phyloP scores from a whole-genome alignment of 1,140 invertebrate genomes.

The Myzus persicae region DNA sequence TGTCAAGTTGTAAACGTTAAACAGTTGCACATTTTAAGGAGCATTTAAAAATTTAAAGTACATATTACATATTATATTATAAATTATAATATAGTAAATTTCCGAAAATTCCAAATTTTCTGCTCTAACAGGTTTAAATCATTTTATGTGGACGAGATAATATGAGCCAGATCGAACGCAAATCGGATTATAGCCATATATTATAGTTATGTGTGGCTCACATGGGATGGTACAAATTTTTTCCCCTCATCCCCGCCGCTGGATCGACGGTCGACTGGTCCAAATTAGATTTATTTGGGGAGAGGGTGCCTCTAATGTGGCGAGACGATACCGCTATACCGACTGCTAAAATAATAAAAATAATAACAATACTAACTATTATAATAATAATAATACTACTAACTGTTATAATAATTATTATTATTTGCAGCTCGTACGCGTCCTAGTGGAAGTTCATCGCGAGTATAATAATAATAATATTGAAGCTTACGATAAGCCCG shows the following conservation, averaged over 20 bases:
- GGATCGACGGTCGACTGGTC: not conserved
- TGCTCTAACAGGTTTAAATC: not conserved
- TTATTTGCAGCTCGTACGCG: not conserved
- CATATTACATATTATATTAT: no score
- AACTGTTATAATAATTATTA: not conserved
- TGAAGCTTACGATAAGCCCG: not conserved
- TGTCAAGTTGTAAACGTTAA: not conserved
- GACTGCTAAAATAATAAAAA: not conserved
- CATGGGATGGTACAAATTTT: not conserved
- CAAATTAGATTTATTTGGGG: not conserved
- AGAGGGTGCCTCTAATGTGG: not conserved
- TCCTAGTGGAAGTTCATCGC: not conserved
- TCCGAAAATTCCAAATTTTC: not conserved
- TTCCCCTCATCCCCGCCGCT: not conserved
- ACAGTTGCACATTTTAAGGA: not conserved
- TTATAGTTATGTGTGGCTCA: no score
- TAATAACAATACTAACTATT: no score
- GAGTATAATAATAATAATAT: not conserved
- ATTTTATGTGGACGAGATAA: not conserved
- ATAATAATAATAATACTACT: not conserved
- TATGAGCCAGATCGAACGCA: not conserved
- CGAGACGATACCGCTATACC: not conserved
- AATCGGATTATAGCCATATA: not conserved
- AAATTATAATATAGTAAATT: not conserved
- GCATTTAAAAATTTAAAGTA: no score